Evolutionary conservation across 1,140 invertebrate species (phyloP).

Genomic region (Bombus vancouverensis): DNA sequence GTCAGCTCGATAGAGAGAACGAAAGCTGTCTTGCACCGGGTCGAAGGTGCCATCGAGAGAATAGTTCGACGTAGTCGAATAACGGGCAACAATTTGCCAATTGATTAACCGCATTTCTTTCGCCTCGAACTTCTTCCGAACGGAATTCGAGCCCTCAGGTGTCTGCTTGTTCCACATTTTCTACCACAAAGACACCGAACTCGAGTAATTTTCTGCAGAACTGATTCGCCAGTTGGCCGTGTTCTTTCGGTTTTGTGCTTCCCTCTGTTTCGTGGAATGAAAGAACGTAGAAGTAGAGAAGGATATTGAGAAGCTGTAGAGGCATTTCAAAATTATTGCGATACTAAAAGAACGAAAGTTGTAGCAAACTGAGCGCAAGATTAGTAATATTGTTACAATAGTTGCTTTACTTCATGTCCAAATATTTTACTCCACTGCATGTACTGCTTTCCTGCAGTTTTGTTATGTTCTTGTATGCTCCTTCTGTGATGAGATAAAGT

Average conservation of each 20-base stretch:
- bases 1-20: slow-evolving; percentile 27
- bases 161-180: slow-evolving; percentile 5
- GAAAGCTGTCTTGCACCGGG: slow-evolving; percentile 22
- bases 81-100: slow-evolving; percentile 77
- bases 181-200: neutral
- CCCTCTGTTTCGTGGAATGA: neutral
- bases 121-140: slow-evolving; percentile 3
- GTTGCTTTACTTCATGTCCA: no score
- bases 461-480: no score
- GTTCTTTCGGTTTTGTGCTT: neutral
- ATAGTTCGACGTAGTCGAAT: slow-evolving; percentile 70
- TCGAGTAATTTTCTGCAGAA: neutral
- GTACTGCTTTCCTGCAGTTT: no score
- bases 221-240: neutral
- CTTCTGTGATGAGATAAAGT: no score
- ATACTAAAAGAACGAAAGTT: no score
- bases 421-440: no score
- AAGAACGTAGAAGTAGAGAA: neutral
- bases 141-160: slow-evolving; percentile 17
- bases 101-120: slow-evolving; percentile 73
- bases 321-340: no score
- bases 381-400: no score
- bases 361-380: no score
- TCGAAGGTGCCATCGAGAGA: slow-evolving; percentile 10
- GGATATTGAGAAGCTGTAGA: no score